Evolutionary conservation across 2,797 vertebrate species (phyloP), one percentile per base, ranked within the genome.

Genomic region (Pogoniulus pusillus): DNA sequence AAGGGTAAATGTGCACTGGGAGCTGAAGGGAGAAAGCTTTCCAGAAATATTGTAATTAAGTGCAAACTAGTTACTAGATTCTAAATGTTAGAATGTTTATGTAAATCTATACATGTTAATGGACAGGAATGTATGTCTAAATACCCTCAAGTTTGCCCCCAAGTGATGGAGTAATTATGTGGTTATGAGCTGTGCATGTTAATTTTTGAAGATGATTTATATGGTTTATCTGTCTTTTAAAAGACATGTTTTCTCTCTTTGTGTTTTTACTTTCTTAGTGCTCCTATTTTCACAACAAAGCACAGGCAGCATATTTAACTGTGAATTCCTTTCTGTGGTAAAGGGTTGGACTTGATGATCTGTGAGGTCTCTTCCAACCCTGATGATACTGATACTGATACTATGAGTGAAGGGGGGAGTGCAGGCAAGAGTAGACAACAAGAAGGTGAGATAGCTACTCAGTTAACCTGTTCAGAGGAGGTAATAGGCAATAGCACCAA

Each of bases 191-290:
- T 41, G 57, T 81, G 60, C 75, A 41, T 81, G 73, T 91, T 89
- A 85, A 84, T 80, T 82, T 94, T 85, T 92, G 66, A 51, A 93
- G 84, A 59, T 73, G 29, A 93, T 71, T 93, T 88, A 91, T 95
- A 91, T 94, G 64, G 60, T 90, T 93, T 92, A 88, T 93, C 90
- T 76, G 47, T 30, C 91, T 94, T 90, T 93, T 78, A n/a, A 89
- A 86, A 92, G 41, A 35, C 18, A 15, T 89, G 53, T 77, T 94
- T 91, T 80, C 79, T 55, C 83, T 75, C 26, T 81, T 79, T 55
- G 66, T 65, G 17, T 71, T 91, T 23, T 75, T 64, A 41, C 63
- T 70, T 74, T 86, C 92, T 75, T 30, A 58, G 65, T 74, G 49
- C 26, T 77, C 18, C 27, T 95, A 70, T 90, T 91, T 94, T 87